Base-by-base conservation (phyloP, 1,140 invertebrate species). In the Rhopalosiphum maidis region DNA sequence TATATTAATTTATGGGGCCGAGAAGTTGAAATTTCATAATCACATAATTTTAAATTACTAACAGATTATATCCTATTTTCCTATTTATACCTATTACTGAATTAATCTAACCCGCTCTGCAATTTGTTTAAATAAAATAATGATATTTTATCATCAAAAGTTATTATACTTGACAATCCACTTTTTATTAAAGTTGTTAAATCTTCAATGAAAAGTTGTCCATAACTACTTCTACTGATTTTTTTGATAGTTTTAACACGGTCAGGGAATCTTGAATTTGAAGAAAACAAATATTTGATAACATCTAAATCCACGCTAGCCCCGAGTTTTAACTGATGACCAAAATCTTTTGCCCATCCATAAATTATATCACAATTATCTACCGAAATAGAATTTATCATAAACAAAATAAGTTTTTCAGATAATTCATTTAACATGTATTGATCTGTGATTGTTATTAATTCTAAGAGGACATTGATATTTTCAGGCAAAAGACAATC, bases 391-490 rank as follows among this genome's bases (percentile, higher is more conserved):
- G 94, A 94, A 1, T 96, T 94, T 6, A 95, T 95, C 2, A 94
- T 95, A 51, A 95, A 95, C 1, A 95, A 96, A 35, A 91, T 41
- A 6, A 97, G 94, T 60, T 95, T 94, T 18, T 96, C 95, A 77
- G 96, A 96, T 11, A 97, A 94, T 48, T 96, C 96, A 7, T 96
- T 95, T 95, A 97, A 96, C 37, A 97, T 95, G 94, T 96, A 97
- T 94, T 96, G 96, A 94, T 97, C 97, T 5, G 96, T 96, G 22
- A 97, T 94, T 7, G 96, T 94, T n/a, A 97, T 95, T 3, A 97
- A 96, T 94, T 97, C 97, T n/a, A 97, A 95, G 41, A 96, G 94
- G 1, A 96, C 96, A 89, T 96, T 95, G 51, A 97, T 94, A 60
- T 96, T 94, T 86, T 95, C 94, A 82, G 95, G 94, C 94, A 96